These are phyloP conservation scores for Sorex araneus DNA, from an alignment of 2,113 vertebrate species.

Conservation along the genomic window DNA sequence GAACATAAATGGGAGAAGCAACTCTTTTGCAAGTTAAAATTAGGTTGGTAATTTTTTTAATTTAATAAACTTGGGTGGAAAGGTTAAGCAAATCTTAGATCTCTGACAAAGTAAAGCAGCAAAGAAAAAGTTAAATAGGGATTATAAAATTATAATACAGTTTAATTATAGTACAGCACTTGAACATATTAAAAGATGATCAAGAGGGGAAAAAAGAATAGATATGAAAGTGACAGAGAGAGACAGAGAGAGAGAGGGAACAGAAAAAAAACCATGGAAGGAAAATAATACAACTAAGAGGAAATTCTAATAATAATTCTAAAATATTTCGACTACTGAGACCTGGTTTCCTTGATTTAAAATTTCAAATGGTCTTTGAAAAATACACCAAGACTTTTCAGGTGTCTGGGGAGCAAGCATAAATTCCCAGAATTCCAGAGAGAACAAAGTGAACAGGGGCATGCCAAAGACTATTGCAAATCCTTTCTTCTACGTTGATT, in stretches of 20 bases:
- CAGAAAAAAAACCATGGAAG: neutral
- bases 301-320: neutral
- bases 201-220: neutral
- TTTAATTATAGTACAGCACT: no score
- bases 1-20: neutral
- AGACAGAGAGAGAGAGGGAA: neutral
- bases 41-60: neutral
- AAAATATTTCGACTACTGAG: constrained; percentile 24
- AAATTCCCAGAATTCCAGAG: neutral
- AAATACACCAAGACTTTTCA: neutral
- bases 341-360: neutral
- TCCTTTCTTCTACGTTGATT: neutral
- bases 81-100: constrained; percentile 34
- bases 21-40: constrained; percentile 20
- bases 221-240: neutral
- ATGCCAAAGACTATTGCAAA: neutral
- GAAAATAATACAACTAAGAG: neutral
- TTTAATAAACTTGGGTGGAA: neutral
- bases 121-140: neutral
- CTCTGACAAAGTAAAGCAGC: neutral
- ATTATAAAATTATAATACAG: neutral
- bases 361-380: neutral
- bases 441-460: no score
- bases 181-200: neutral
- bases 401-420: neutral